phyloP scores from a whole-genome alignment of 2,113 vertebrate species.

The Varanus salvator region DNA sequence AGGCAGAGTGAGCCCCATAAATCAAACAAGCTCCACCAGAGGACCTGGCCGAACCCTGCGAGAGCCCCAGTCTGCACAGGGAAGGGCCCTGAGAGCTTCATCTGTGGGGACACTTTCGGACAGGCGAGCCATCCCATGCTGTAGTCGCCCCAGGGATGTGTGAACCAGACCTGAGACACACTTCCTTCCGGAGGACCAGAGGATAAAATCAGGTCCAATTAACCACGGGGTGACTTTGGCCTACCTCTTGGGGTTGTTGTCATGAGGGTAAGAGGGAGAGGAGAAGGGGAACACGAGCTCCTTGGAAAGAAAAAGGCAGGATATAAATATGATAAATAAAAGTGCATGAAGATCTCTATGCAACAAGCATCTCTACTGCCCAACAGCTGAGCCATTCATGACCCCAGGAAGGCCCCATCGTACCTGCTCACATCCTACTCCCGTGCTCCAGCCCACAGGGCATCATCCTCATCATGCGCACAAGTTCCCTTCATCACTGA shows the following conservation, averaged over 20 bases:
- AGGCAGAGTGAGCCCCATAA: too few species aligned
- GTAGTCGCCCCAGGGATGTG: not conserved
- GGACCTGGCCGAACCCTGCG: not conserved
- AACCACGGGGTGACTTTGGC: not conserved
- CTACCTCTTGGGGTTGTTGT: too few species aligned
- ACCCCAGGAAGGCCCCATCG: not conserved
- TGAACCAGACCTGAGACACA: not conserved
- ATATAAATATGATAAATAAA: too few species aligned
- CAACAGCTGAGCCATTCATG: not conserved
- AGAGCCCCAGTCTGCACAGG: not conserved
- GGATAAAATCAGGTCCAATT: not conserved
- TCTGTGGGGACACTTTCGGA: not conserved
- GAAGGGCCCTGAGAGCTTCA: not conserved
- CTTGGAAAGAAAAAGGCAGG: too few species aligned
- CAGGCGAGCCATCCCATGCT: not conserved
- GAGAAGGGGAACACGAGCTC: too few species aligned
- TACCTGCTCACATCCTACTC: slow-evolving; percentile 31
- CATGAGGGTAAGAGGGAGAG: too few species aligned
- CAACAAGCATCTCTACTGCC: too few species aligned
- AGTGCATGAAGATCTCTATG: not conserved
- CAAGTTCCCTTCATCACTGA: not conserved
- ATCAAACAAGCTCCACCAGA: not conserved
- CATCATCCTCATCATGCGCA: not conserved
- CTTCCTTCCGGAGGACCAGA: not conserved
- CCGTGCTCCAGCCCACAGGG: slow-evolving; percentile 1